Evolutionary conservation across 2,888 invertebrate species (phyloP).

Genomic region (Drosophila pegasa): DNA sequence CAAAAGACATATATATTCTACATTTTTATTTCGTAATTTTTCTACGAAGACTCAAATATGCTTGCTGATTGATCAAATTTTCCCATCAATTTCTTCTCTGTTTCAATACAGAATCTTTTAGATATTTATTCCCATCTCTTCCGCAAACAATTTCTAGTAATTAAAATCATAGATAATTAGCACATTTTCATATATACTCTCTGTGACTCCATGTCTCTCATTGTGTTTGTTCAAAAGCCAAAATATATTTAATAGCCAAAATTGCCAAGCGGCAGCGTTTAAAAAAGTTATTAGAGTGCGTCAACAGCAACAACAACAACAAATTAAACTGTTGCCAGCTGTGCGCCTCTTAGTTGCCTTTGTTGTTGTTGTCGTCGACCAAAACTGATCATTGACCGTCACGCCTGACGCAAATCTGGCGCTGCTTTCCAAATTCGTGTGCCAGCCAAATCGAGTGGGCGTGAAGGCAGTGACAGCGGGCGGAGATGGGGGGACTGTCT

Average conservation of each 20-base stretch:
- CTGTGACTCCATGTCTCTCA: no score
- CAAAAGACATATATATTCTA: no score
- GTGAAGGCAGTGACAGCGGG: neutral
- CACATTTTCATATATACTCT: neutral
- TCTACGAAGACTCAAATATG: no score
- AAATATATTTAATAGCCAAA: constrained; percentile 56
- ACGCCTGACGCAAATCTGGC: constrained; percentile 70
- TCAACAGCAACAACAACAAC: constrained; percentile 47
- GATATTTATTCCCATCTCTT: neutral
- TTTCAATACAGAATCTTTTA: neutral
- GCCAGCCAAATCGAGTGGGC: constrained; percentile 61
- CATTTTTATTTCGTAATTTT: no score
- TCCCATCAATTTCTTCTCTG: neutral
- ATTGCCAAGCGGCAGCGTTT: constrained; percentile 51
- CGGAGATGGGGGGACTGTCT: constrained; percentile 22
- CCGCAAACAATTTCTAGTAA: neutral
- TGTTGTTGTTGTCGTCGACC: constrained; percentile 33
- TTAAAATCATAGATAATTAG: neutral
- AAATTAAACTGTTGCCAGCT: constrained; percentile 42
- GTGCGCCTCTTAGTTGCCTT: constrained; percentile 18
- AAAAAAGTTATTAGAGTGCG: constrained; percentile 77
- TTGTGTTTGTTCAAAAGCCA: constrained; percentile 47
- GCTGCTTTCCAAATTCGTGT: constrained; percentile 75
- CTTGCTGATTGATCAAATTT: no score
- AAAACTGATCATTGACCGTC: constrained; percentile 80